Base-by-base conservation (phyloP, 2,888 invertebrate genomes). In the Drosophila pseudotakahashii region DNA sequence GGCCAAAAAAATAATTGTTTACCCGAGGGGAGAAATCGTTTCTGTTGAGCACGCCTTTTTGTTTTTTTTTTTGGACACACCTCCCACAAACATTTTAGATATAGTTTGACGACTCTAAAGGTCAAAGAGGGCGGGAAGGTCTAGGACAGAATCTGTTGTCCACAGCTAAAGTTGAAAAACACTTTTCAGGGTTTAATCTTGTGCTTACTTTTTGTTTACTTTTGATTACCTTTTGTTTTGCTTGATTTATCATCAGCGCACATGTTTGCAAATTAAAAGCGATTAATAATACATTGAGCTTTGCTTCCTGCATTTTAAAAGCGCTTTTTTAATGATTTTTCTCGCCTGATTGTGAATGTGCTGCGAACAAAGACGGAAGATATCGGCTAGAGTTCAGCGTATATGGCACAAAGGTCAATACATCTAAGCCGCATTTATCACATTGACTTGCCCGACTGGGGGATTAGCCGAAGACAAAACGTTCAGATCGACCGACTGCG, bases 391-490 rank as follows among this genome's bases (percentile, higher is more conserved):
- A 75, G 57, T 44, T 44, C 54, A 47, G 36, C 37, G 34, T 47
- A 55, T 73, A 84, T 82, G 60, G 82, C 89, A 60, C 82, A 89
- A 82, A 82, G 82, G 82, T 82, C 88, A 87, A 87, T 76, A 72
- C 70, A 76, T 84, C 79, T 37, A 50, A 53, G 57, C 50, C 37
- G 9, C 50, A 76, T 62, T 16, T 42, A 36, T 62, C 39, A 59
- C 9, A 53, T 4, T n/a, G 37, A 36, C 16, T 16, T 13, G 16
- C 19, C 11, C 13, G 16, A 7, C 16, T 69, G 39, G 71, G 57
- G 71, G 39, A 45, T 66, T 69, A 39, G 55, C 66, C 39, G 34
- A 55, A 60, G 32, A 42, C 60, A 34, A 48, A 48, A 60, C 61
- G 36, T 23, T 63, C 41, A n/a, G 32, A 60, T 41, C 32, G 59